Evolutionary conservation across 2,113 vertebrate species (phyloP).

Genomic region (Galbula dea): DNA sequence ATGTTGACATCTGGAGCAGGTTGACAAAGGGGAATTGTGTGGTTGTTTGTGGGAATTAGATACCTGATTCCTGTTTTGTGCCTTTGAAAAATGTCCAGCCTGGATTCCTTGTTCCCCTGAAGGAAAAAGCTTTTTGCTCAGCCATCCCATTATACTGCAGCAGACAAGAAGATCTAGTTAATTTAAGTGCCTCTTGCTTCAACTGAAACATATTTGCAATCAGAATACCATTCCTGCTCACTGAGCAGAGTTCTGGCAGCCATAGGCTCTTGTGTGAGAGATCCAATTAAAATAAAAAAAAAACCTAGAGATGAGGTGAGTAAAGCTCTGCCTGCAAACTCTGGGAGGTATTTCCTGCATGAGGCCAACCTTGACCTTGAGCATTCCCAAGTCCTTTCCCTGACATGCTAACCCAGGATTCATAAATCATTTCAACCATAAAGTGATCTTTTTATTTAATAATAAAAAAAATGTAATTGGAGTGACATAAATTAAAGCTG

Average conservation of each 20-base stretch:
- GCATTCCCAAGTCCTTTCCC: slow-evolving; percentile 16
- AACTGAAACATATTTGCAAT: slow-evolving; percentile 10
- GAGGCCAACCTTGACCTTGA: slow-evolving; percentile 41
- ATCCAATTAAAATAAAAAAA: slow-evolving; percentile 28
- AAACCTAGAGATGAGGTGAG: neutral
- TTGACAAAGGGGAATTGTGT: neutral
- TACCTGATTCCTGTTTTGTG: neutral
- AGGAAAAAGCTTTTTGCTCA: slow-evolving; percentile 1
- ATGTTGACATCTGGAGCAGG: neutral
- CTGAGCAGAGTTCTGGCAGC: slow-evolving; percentile 19
- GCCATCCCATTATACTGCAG: neutral
- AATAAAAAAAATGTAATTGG: slow-evolving; percentile 36
- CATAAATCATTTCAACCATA: slow-evolving; percentile 38
- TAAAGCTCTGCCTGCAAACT: neutral
- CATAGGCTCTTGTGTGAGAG: slow-evolving; percentile 9
- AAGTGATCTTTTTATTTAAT: slow-evolving; percentile 42
- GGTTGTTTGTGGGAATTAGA: neutral
- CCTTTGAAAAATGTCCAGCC: neutral
- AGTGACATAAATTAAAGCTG: slow-evolving; percentile 64
- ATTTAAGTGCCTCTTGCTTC: slow-evolving; percentile 42
- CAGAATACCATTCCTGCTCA: slow-evolving; percentile 10
- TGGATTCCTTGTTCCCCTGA: neutral
- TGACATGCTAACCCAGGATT: slow-evolving; percentile 30
- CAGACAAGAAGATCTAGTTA: slow-evolving; percentile 6
- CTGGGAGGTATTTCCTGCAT: neutral